Evolutionary conservation across 2,888 invertebrate species (phyloP).

Genomic region (Scaptomyza flava): DNA sequence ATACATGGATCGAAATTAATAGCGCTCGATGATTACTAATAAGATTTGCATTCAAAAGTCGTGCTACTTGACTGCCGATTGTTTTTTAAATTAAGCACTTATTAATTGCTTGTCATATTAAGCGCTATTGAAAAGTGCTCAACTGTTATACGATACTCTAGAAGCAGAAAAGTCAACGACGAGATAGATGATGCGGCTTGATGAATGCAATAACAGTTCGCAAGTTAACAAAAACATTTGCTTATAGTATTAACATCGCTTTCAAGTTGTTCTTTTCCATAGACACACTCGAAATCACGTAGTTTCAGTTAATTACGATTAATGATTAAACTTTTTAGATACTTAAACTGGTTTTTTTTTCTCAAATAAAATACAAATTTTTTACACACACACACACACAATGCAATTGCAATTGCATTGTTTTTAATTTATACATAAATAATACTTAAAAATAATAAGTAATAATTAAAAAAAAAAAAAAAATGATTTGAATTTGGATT

Average conservation of each 20-base stretch:
- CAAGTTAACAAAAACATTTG: background rate
- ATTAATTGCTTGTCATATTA: background rate
- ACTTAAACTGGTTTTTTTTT: background rate
- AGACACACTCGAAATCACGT: background rate
- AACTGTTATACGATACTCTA: background rate
- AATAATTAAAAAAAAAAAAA: constrained; percentile 37
- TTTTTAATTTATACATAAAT: constrained; percentile 52
- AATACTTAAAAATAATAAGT: constrained; percentile 55
- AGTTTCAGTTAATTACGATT: background rate
- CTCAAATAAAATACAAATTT: background rate
- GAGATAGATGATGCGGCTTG: background rate
- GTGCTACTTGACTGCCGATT: background rate
- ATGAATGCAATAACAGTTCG: background rate
- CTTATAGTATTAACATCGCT: background rate
- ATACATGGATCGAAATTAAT: no score
- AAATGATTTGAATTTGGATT: background rate
- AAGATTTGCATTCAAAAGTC: background rate
- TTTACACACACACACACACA: no score
- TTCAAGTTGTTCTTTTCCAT: background rate
- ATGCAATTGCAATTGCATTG: background rate
- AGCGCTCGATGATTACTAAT: background rate
- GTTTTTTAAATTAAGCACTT: constrained; percentile 3
- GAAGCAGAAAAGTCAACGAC: background rate
- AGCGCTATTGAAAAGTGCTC: constrained; percentile 3
- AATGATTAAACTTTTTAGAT: background rate